phyloP scores from a whole-genome alignment of 2,113 vertebrate genomes.

The Galbula dea region DNA sequence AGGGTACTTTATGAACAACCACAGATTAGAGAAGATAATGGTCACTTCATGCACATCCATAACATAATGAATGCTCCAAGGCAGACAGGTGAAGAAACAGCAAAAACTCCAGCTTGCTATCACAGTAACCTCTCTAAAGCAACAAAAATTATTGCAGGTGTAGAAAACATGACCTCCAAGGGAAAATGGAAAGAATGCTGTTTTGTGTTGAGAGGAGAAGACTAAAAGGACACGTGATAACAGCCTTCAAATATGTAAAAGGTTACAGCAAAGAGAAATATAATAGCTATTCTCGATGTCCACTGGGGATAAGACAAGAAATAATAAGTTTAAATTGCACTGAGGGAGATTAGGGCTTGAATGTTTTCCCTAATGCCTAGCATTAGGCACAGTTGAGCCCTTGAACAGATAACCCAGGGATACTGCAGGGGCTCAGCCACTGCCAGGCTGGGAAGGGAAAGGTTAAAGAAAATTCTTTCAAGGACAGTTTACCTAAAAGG shows the following conservation, averaged over 20 bases:
- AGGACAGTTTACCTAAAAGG: background rate
- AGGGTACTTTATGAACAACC: slow-evolving; percentile 17
- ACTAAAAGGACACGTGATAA: slow-evolving; percentile 13
- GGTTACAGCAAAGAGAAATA: slow-evolving; percentile 49
- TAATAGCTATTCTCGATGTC: slow-evolving; percentile 31
- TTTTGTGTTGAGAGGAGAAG: slow-evolving; percentile 1
- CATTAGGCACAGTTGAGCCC: background rate
- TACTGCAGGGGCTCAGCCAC: background rate
- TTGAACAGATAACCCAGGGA: slow-evolving; percentile 10
- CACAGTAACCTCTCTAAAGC: slow-evolving; percentile 6
- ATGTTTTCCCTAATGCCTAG: background rate
- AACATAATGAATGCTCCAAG: background rate
- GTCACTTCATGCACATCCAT: background rate
- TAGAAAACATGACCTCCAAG: slow-evolving; percentile 26
- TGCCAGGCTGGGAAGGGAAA: background rate
- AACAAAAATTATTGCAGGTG: background rate
- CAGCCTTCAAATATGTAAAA: slow-evolving; percentile 51
- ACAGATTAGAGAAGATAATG: slow-evolving; percentile 32
- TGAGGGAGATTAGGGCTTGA: slow-evolving; percentile 35
- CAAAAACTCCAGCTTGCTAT: slow-evolving; percentile 20
- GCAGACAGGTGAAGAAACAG: slow-evolving; percentile 19
- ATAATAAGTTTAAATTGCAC: slow-evolving; percentile 58
- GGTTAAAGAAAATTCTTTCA: slow-evolving; percentile 1
- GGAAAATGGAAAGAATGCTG: slow-evolving; percentile 28
- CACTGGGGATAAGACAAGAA: slow-evolving; percentile 54